These are phyloP conservation scores for Cenopis cana DNA, from an alignment of 2,888 invertebrate genomes.

Conservation along the genomic window DNA sequence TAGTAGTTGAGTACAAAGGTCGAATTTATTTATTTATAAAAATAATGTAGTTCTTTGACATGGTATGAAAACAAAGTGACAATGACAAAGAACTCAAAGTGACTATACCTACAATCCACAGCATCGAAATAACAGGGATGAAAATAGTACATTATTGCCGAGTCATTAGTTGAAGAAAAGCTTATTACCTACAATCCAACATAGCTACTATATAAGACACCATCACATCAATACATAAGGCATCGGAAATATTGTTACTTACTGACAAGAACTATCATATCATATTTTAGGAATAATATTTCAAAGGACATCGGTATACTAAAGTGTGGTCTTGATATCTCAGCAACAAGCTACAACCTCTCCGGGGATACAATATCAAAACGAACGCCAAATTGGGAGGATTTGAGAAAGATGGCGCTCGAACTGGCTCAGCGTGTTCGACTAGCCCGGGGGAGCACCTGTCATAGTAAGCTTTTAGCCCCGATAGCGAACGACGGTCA, in stretches of 20 bases:
- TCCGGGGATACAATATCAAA: slow-evolving; percentile 27
- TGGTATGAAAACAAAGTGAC: not conserved
- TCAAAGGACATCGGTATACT: no score
- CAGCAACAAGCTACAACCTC: not conserved
- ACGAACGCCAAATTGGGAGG: slow-evolving; percentile 21
- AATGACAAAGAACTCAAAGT: not conserved
- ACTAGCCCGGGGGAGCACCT: slow-evolving; percentile 13
- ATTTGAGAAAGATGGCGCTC: slow-evolving; percentile 30
- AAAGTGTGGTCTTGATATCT: slow-evolving; percentile 17
- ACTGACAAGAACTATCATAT: no score
- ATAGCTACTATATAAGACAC: not conserved
- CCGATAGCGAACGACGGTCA: not conserved
- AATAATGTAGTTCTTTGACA: not conserved
- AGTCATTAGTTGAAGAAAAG: no score
- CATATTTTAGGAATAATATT: not conserved
- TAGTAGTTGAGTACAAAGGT: not conserved
- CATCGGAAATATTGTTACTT: no score
- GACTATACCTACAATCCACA: no score
- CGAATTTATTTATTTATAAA: not conserved
- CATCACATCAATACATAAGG: no score
- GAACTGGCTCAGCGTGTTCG: slow-evolving; percentile 1
- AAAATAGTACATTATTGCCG: not conserved
- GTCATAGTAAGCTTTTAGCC: slow-evolving; percentile 19
- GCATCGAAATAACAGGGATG: not conserved
- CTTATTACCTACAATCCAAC: no score